These are phyloP conservation scores for Mesorhabditis spiculigera DNA, from an alignment of 2,888 invertebrate species.

Conservation along the genomic window DNA sequence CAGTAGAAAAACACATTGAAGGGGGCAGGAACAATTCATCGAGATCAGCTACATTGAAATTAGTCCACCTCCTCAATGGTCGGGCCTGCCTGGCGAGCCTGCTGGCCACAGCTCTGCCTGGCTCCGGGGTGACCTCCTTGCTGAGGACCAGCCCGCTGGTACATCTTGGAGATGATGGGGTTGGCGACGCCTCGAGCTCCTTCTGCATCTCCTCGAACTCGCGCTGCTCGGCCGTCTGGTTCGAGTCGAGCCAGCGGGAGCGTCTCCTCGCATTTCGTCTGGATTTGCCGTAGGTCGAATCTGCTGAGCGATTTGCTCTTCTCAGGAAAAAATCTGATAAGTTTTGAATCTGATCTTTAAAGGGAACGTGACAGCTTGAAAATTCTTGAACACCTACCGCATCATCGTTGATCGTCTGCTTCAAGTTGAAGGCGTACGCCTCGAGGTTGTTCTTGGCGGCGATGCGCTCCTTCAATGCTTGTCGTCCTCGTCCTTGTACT, in stretches of 20 bases:
- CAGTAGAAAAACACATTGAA: too few species aligned
- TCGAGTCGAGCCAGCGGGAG: slow-evolving; percentile 71
- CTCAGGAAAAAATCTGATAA: slow-evolving; percentile 14
- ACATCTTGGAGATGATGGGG: slow-evolving; percentile 43
- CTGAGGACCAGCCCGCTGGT: slow-evolving; percentile 23
- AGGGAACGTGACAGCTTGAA: background rate
- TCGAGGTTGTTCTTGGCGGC: slow-evolving; percentile 80
- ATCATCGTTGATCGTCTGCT: slow-evolving; percentile 41
- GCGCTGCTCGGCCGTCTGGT: slow-evolving; percentile 80
- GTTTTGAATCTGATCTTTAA: background rate
- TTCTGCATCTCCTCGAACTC: slow-evolving; percentile 63
- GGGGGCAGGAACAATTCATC: too few species aligned
- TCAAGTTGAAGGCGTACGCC: slow-evolving; percentile 69
- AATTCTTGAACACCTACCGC: slow-evolving; percentile 13
- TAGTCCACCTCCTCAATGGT: slow-evolving; percentile 54
- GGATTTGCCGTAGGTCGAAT: slow-evolving; percentile 76
- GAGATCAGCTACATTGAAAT: background rate
- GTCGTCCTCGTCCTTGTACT: slow-evolving; percentile 73
- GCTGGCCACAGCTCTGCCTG: slow-evolving; percentile 11
- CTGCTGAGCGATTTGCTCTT: slow-evolving; percentile 68
- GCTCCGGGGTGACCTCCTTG: slow-evolving; percentile 22
- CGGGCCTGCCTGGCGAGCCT: slow-evolving; percentile 32
- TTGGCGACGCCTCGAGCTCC: slow-evolving; percentile 40
- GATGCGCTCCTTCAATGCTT: slow-evolving; percentile 64
- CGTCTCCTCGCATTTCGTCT: slow-evolving; percentile 83